Percentiles rank a stretch among this genome's conserved stretches.
phyloP scores from a whole-genome alignment of 2,797 vertebrate genomes.

The Sparus aurata region DNA sequence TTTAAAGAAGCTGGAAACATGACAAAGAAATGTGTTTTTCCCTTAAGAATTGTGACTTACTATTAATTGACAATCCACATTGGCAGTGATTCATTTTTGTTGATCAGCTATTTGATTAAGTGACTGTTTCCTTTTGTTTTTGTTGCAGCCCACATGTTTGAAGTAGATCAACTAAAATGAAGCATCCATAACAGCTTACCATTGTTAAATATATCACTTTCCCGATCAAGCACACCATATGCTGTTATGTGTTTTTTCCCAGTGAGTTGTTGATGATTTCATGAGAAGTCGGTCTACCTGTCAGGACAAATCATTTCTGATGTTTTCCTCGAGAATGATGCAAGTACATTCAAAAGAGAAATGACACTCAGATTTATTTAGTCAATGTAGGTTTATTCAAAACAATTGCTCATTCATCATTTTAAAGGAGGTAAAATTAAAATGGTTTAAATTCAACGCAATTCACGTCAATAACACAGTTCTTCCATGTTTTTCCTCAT shows the following conservation, averaged over 20 bases:
- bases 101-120: neutral
- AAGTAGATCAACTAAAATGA: neutral
- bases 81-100: neutral
- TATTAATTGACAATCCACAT: neutral
- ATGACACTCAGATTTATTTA: slow-evolving; percentile 17
- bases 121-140: neutral
- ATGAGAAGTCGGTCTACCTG: neutral
- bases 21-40: neutral
- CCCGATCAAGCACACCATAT: too few relatives aligned
- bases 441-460: slow-evolving; percentile 24
- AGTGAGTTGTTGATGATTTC: too few relatives aligned
- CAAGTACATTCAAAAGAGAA: slow-evolving; percentile 20
- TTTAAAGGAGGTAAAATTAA: slow-evolving; percentile 3
- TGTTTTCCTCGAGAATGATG: neutral
- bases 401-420: slow-evolving; percentile 27
- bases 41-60: neutral
- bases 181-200: neutral
- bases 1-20: neutral
- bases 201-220: neutral
- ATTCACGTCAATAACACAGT: slow-evolving; percentile 20
- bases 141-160: neutral
- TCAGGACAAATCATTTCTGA: too few relatives aligned
- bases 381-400: slow-evolving; percentile 68
- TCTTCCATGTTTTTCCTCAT: neutral
- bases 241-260: too few relatives aligned